phyloP scores from a whole-genome alignment of 2,797 vertebrate genomes.

The Hapalemur alaotrensis region DNA sequence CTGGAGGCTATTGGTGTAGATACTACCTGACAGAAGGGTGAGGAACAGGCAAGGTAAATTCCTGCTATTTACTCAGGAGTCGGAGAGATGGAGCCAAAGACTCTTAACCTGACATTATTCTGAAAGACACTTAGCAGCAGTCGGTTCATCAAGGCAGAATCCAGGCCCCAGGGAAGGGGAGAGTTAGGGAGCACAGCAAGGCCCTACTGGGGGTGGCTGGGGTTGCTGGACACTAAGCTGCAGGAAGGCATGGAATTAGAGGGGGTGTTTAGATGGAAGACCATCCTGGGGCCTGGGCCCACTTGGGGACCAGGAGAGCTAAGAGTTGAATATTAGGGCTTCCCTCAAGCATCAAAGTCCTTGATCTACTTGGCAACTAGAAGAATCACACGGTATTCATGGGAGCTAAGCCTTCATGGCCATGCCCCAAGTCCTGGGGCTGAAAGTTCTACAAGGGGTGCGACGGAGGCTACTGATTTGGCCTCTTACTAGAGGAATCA shows the following conservation, averaged over 20 bases:
- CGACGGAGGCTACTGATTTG: background rate
- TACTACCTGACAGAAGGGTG: background rate
- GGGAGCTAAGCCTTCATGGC: background rate
- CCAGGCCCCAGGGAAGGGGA: background rate
- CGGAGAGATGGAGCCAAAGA: background rate
- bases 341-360: background rate
- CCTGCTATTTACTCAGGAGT: background rate
- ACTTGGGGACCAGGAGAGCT: background rate
- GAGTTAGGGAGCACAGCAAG: background rate
- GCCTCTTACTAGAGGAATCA: background rate
- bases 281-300: background rate
- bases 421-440: background rate
- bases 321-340: background rate
- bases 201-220: rapidly evolving
- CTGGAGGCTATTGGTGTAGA: background rate
- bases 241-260: background rate
- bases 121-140: background rate
- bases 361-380: background rate
- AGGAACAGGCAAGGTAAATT: background rate
- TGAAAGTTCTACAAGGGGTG: background rate
- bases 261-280: background rate
- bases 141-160: background rate
- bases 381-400: background rate
- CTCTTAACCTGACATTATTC: background rate
- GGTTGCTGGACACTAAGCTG: background rate